phyloP scores from a whole-genome alignment of 2,888 invertebrate species.

The Hyppa rectilinea region DNA sequence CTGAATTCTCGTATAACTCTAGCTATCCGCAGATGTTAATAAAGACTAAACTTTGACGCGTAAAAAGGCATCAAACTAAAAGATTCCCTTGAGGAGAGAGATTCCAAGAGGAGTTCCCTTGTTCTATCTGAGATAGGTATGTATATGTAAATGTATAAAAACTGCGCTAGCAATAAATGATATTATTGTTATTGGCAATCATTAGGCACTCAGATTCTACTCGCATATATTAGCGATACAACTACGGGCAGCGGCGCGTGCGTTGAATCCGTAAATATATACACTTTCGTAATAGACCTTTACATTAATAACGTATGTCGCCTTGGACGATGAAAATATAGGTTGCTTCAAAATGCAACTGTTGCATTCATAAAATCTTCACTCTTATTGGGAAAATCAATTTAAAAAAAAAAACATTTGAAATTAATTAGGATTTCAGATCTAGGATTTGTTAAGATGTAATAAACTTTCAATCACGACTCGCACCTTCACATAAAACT shows the following conservation, averaged over 20 bases:
- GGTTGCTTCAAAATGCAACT: conserved; percentile 53
- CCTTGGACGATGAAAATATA: conserved; percentile 62
- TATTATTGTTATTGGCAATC: conserved; percentile 57
- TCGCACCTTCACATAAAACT: background rate
- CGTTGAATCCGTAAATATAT: conserved; percentile 56
- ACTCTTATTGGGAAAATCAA: conserved; percentile 4
- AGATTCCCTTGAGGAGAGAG: too few species aligned
- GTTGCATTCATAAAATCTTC: conserved; percentile 41
- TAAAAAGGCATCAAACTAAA: background rate
- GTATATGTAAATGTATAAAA: conserved; percentile 26
- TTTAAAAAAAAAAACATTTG: background rate
- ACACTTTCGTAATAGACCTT: conserved; percentile 70
- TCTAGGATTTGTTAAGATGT: background rate
- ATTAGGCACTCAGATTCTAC: conserved; percentile 56
- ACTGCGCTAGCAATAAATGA: conserved; percentile 26
- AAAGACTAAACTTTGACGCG: background rate
- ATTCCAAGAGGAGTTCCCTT: too few species aligned
- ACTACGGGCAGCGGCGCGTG: conserved; percentile 56
- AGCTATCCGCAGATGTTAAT: background rate
- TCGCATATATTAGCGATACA: conserved; percentile 49
- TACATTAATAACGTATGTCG: conserved; percentile 59
- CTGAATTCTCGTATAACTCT: background rate
- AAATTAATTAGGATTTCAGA: background rate
- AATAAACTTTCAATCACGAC: background rate
- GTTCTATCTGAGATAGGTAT: background rate